phyloP scores from a whole-genome alignment of 2,888 invertebrate genomes.

The Epinotia nisella region DNA sequence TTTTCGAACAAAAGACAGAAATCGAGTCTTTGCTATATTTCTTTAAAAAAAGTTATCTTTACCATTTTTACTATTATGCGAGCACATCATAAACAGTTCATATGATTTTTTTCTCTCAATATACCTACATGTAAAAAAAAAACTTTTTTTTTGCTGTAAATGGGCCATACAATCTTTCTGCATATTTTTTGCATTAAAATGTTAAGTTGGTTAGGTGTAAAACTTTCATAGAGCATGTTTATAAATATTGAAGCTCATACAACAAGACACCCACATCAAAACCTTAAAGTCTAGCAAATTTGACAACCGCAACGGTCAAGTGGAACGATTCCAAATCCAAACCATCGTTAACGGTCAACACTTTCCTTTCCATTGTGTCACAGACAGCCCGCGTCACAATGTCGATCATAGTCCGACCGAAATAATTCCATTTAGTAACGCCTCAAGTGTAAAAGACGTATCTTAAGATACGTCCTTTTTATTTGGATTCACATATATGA shows the following conservation, averaged over 20 bases:
- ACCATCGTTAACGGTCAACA: conserved; percentile 71
- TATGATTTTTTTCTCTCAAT: too few relatives aligned
- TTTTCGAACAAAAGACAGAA: too few relatives aligned
- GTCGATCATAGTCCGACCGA: conserved; percentile 69
- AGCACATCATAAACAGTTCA: too few relatives aligned
- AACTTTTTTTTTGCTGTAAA: too few relatives aligned
- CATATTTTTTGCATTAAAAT: too few relatives aligned
- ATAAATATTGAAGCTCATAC: not conserved
- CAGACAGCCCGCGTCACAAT: conserved; percentile 66
- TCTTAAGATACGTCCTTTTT: conserved; percentile 35
- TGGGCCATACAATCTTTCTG: too few relatives aligned
- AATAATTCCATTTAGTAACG: conserved; percentile 11
- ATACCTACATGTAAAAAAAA: too few relatives aligned
- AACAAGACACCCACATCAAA: not conserved
- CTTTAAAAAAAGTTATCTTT: too few relatives aligned
- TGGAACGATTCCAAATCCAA: conserved; percentile 62
- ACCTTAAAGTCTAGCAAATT: conserved; percentile 25
- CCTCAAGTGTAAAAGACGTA: conserved; percentile 4
- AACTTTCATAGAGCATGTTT: not conserved
- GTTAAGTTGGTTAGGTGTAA: too few relatives aligned
- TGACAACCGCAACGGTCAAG: conserved; percentile 42
- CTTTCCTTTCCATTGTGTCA: conserved; percentile 79
- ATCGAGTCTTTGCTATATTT: too few relatives aligned
- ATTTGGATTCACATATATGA: conserved; percentile 55
- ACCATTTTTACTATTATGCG: too few relatives aligned